Percentiles rank a stretch among this genome's conserved stretches.
Conservation (phyloP, 2,888 invertebrate species). For the Charanyca ferruginea region DNA sequence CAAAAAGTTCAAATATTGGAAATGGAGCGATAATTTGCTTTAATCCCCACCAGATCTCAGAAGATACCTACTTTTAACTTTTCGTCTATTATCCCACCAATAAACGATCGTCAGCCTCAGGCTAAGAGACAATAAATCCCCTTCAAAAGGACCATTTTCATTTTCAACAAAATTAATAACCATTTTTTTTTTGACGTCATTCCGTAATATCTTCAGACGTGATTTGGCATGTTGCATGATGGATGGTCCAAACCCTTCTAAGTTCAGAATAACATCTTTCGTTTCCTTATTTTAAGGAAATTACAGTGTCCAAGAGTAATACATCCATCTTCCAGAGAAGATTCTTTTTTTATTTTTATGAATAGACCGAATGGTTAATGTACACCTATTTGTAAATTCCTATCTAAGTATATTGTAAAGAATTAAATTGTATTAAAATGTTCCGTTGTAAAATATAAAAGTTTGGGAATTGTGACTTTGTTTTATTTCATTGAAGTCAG, state of each 20-base stretch:
- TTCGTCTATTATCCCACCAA: slow-evolving; percentile 1
- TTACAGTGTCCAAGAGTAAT: slow-evolving; percentile 56
- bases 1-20: background rate
- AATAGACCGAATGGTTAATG: slow-evolving; percentile 33
- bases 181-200: slow-evolving; percentile 49
- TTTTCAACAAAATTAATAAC: slow-evolving; percentile 42
- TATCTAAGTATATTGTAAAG: slow-evolving; percentile 65
- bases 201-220: slow-evolving; percentile 55
- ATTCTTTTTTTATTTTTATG: slow-evolving; percentile 38
- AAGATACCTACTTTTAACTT: background rate
- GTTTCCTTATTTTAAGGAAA: slow-evolving; percentile 62
- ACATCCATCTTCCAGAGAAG: slow-evolving; percentile 52
- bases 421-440: slow-evolving; percentile 75
- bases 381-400: slow-evolving; percentile 66
- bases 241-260: slow-evolving; percentile 62
- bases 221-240: slow-evolving; percentile 65
- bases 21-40: background rate
- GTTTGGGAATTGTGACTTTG: slow-evolving; percentile 67
- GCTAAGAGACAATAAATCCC: slow-evolving; percentile 38
- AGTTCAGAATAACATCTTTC: slow-evolving; percentile 55
- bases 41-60: background rate
- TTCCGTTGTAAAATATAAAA: slow-evolving; percentile 82
- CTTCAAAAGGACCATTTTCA: slow-evolving; percentile 24
- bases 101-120: slow-evolving; percentile 21
- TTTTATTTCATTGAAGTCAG: slow-evolving; percentile 41